phyloP scores from a whole-genome alignment of 1,140 invertebrate species.

The Ectropis grisescens region DNA sequence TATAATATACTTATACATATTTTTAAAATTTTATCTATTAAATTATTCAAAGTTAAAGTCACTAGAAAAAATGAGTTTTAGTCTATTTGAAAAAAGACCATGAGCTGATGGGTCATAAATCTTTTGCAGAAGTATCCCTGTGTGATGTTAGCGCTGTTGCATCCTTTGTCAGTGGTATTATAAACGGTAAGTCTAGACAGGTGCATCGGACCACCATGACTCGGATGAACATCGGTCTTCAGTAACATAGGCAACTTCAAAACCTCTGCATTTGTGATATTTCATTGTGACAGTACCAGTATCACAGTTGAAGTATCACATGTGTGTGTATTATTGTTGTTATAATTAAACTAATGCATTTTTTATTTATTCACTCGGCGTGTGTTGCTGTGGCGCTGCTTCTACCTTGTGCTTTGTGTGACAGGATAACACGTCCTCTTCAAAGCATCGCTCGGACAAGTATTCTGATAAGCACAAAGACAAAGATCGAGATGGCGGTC shows the following conservation, averaged over 20 bases:
- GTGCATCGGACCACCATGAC: conserved; percentile 38
- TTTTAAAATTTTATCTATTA: conserved; percentile 23
- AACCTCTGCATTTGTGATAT: conserved; percentile 33
- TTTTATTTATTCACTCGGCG: conserved; percentile 70
- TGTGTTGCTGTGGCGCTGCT: conserved; percentile 70
- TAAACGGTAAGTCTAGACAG: conserved; percentile 67
- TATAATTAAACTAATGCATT: conserved; percentile 63
- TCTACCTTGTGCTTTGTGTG: conserved; percentile 73
- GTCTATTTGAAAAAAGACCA: conserved; percentile 36
- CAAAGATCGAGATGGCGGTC: conserved; percentile 38
- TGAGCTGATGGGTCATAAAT: conserved; percentile 69
- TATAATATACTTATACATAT: conserved; percentile 50
- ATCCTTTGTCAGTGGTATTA: conserved; percentile 66
- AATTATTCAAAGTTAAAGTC: conserved; percentile 11
- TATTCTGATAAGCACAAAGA: conserved; percentile 67
- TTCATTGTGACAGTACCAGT: conserved; percentile 22
- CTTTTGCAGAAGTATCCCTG: conserved; percentile 72
- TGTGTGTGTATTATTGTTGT: conserved; percentile 34
- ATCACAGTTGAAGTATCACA: conserved; percentile 35
- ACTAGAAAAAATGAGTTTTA: conserved; percentile 1
- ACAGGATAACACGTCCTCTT: conserved; percentile 70
- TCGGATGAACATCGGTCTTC: conserved; percentile 28
- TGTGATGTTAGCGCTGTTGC: conserved; percentile 69
- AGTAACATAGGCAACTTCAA: conserved; percentile 30
- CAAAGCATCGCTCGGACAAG: conserved; percentile 69